Evolutionary conservation across 2,888 invertebrate genomes (phyloP).

Genomic region (Gerris lacustris): DNA sequence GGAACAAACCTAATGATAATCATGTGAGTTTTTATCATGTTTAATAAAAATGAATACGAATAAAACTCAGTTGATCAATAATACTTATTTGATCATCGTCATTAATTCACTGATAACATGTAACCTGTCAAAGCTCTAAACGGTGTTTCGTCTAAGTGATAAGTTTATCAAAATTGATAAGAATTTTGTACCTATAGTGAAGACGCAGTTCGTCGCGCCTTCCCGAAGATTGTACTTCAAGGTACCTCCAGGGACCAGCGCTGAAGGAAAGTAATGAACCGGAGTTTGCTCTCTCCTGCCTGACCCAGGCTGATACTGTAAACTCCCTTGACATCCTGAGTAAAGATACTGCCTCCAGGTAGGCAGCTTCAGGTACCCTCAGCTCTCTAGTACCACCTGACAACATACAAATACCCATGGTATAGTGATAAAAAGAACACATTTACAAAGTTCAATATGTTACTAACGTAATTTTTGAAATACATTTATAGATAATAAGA

Average conservation of each 20-base stretch:
- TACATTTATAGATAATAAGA: background rate
- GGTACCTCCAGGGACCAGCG: constrained; percentile 68
- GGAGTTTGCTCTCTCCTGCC: constrained; percentile 68
- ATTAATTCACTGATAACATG: no score
- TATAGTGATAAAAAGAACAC: no score
- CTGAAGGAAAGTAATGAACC: constrained; percentile 74
- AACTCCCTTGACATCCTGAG: constrained; percentile 63
- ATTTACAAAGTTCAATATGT: no score
- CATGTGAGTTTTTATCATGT: no score
- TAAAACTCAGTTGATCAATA: no score
- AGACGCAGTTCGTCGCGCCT: constrained; percentile 73
- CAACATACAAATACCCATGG: constrained; percentile 3
- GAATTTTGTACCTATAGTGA: constrained; percentile 45
- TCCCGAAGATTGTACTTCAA: constrained; percentile 84
- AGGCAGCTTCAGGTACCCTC: constrained; percentile 54
- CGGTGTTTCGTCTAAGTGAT: no score
- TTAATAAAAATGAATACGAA: no score
- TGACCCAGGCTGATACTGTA: constrained; percentile 62
- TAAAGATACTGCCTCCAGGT: constrained; percentile 54
- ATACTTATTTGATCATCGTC: no score
- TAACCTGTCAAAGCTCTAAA: no score
- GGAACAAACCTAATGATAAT: no score
- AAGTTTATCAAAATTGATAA: no score
- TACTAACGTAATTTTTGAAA: no score
- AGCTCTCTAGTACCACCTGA: constrained; percentile 61